Evolutionary conservation across 2,113 vertebrate genomes (phyloP).

Genomic region (Melanotaenia duboulayi): DNA sequence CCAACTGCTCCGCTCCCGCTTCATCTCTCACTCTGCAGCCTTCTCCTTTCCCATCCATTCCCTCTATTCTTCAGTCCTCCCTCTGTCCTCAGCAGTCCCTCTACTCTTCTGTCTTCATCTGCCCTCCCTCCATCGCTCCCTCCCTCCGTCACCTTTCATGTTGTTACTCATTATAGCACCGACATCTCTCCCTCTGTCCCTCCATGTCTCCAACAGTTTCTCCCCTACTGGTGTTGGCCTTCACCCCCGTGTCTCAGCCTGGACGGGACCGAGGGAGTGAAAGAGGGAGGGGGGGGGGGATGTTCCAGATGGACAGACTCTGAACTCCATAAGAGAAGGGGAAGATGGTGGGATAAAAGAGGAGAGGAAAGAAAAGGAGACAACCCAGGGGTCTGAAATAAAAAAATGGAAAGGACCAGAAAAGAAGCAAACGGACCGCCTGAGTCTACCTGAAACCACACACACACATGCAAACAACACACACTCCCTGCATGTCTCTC

Average conservation of each 20-base stretch:
- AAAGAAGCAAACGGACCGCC: conserved; percentile 57
- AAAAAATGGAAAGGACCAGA: conserved; percentile 44
- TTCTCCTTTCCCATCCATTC: conserved; percentile 61
- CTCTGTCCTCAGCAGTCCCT: conserved; percentile 69
- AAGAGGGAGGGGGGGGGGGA: conserved; percentile 12
- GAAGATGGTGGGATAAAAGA: conserved; percentile 53
- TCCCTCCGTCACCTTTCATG: conserved; percentile 77
- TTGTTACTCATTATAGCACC: conserved; percentile 79
- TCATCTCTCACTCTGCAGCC: conserved; percentile 71
- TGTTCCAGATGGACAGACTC: conserved; percentile 75
- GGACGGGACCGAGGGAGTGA: conserved; percentile 64
- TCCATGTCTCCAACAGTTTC: conserved; percentile 52
- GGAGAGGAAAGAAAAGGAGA: background rate
- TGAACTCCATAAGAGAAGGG: conserved; percentile 74
- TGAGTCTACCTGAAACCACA: conserved; percentile 65
- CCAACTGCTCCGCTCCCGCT: conserved; percentile 57
- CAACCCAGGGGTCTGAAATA: conserved; percentile 38
- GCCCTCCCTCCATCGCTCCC: conserved; percentile 57
- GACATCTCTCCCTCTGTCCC: conserved; percentile 63
- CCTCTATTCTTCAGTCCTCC: conserved; percentile 62
- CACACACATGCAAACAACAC: conserved; percentile 37
- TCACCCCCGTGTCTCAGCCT: conserved; percentile 72
- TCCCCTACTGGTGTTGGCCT: conserved; percentile 76
- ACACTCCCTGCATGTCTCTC: conserved; percentile 44
- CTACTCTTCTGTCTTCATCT: conserved; percentile 65